Evolutionary conservation across 2,113 vertebrate species (phyloP).

Genomic region (Protobothrops mucrosquamatus): DNA sequence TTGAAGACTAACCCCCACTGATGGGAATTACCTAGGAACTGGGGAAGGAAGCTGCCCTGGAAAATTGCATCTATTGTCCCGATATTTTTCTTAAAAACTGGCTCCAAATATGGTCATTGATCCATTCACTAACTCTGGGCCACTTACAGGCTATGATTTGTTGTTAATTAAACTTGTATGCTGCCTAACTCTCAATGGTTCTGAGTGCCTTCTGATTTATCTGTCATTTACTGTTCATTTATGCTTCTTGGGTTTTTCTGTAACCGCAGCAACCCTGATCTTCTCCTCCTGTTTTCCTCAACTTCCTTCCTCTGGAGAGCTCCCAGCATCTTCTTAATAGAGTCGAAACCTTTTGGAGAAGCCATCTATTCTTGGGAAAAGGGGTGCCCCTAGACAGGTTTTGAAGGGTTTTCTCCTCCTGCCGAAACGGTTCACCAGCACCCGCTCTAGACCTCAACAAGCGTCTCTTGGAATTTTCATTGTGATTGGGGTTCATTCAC

Average conservation of each 20-base stretch:
- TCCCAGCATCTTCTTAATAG: not conserved
- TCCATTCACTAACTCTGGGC: not conserved
- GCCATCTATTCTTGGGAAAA: not conserved
- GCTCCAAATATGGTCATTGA: not conserved
- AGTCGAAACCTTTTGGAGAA: not conserved
- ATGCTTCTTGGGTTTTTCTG: not conserved
- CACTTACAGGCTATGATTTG: no score
- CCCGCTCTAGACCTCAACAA: not conserved
- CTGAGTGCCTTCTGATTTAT: not conserved
- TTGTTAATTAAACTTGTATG: not conserved
- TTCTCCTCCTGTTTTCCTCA: not conserved
- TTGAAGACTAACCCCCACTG: not conserved
- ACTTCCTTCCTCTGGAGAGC: not conserved
- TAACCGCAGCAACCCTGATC: not conserved
- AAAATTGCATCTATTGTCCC: not conserved
- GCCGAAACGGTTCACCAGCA: no score
- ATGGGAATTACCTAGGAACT: not conserved
- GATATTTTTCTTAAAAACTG: not conserved
- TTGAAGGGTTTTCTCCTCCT: not conserved
- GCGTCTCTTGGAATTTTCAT: not conserved
- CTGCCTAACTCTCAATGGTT: not conserved
- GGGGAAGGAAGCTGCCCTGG: not conserved
- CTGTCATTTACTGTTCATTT: not conserved
- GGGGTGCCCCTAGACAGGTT: rapidly evolving
- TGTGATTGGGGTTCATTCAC: not conserved